These are phyloP conservation scores for Sebastes glaucus DNA, from an alignment of 2,797 vertebrate species.

Conservation along the genomic window DNA sequence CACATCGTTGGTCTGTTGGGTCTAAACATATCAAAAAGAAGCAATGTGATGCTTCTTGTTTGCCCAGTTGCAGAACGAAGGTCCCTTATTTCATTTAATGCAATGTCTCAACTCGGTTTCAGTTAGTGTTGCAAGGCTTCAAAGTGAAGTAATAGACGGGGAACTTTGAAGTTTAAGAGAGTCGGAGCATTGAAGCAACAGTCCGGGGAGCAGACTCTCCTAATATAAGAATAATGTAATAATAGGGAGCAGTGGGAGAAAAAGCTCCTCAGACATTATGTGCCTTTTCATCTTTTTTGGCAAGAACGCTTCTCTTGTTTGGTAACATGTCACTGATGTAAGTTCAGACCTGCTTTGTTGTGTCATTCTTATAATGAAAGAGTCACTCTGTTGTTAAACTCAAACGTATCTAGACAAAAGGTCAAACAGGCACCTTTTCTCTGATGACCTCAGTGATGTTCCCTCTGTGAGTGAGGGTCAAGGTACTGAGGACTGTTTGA, in stretches of 20 bases:
- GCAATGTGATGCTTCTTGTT: neutral
- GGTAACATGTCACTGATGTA: neutral
- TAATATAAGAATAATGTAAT: neutral
- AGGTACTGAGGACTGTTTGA: neutral
- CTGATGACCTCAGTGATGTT: neutral
- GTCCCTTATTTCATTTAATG: conserved; percentile 2
- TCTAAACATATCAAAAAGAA: neutral
- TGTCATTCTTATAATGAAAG: neutral
- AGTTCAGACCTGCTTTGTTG: neutral
- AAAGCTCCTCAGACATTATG: neutral
- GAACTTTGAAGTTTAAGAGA: conserved; percentile 19
- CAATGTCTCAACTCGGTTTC: conserved; percentile 13
- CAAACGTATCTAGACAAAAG: neutral
- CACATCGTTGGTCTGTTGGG: neutral
- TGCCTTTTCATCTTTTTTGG: conserved; percentile 10
- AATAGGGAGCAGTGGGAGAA: conserved; percentile 8
- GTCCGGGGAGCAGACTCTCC: neutral
- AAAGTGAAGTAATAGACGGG: neutral
- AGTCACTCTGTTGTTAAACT: neutral
- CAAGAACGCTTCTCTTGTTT: conserved; percentile 10
- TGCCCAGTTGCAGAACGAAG: neutral
- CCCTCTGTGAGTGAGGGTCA: neutral
- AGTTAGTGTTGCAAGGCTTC: conserved; percentile 1
- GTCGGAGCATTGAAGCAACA: neutral
- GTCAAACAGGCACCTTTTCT: neutral